Evolutionary conservation across 37 sponge, comb jelly and placozoan species (phyloP).

Genomic region (Dysidea cf. avara): DNA sequence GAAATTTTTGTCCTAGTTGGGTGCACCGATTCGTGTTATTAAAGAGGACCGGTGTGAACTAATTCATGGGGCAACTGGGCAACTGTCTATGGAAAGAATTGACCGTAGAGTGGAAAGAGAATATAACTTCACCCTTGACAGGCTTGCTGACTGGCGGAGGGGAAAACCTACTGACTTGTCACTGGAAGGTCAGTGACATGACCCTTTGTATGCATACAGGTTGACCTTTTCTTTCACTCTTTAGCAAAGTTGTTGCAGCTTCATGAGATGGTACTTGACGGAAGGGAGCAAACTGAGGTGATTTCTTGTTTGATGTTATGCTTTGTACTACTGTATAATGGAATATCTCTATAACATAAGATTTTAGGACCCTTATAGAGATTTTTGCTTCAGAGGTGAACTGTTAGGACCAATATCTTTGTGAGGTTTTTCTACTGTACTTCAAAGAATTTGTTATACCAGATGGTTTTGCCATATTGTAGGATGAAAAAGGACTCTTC

Average conservation of each 20-base stretch:
- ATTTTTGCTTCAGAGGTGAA: too few relatives aligned
- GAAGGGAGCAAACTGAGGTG: too few relatives aligned
- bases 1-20: slow-evolving; percentile 34
- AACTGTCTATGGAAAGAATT: slow-evolving; percentile 4
- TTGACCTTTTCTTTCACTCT: not conserved
- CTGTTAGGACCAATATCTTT: too few relatives aligned
- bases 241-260: slow-evolving; percentile 23
- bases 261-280: slow-evolving; percentile 14
- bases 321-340: too few relatives aligned
- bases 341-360: too few relatives aligned
- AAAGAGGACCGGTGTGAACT: slow-evolving; percentile 78
- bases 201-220: not conserved
- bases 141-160: slow-evolving; percentile 74
- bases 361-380: too few relatives aligned
- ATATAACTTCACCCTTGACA: slow-evolving; percentile 75
- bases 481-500: slow-evolving; percentile 69
- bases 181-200: slow-evolving; percentile 40
- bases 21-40: slow-evolving; percentile 27
- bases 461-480: not conserved
- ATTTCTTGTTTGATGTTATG: too few relatives aligned
- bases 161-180: slow-evolving; percentile 33
- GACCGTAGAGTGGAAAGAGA: slow-evolving; percentile 69
- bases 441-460: too few relatives aligned
- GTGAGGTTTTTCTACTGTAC: too few relatives aligned
- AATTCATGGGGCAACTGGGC: slow-evolving; percentile 60